Conservation (phyloP, 1,140 invertebrate species). For the Eubasilissa regina region DNA sequence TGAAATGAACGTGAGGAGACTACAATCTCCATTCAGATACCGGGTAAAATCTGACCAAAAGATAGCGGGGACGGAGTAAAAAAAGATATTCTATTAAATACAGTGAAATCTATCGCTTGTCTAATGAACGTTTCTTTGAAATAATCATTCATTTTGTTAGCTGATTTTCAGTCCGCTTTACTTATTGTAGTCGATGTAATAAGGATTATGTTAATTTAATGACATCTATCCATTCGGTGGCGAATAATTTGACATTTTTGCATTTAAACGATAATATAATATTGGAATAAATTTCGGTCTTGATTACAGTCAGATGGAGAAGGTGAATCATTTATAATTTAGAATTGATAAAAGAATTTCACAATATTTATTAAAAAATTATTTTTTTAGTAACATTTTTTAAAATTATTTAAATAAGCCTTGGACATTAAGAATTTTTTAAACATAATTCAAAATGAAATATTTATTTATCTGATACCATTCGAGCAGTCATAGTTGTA, state of each 20-base stretch:
- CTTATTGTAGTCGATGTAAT: neutral
- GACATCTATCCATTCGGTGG: conserved; percentile 12
- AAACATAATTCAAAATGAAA: no score
- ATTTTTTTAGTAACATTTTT: no score
- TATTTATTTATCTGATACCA: no score
- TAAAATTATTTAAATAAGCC: no score
- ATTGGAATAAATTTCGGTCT: neutral
- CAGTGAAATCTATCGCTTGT: neutral
- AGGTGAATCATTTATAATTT: no score
- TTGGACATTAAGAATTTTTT: no score
- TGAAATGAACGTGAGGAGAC: conserved; percentile 30
- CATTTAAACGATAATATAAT: neutral
- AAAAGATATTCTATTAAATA: neutral
- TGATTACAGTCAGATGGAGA: no score
- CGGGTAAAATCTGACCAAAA: neutral
- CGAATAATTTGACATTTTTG: conserved; percentile 6
- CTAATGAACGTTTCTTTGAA: neutral
- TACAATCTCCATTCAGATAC: neutral
- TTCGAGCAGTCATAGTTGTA: no score
- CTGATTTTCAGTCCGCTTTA: neutral
- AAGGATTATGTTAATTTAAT: conserved; percentile 29
- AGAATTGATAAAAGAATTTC: no score
- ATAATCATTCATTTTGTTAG: neutral
- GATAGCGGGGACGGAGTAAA: neutral
- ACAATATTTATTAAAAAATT: no score